Evolutionary conservation across 2,113 vertebrate species (phyloP), one percentile per base, ranked within the genome.

Genomic region (Oncorhynchus tshawytscha): DNA sequence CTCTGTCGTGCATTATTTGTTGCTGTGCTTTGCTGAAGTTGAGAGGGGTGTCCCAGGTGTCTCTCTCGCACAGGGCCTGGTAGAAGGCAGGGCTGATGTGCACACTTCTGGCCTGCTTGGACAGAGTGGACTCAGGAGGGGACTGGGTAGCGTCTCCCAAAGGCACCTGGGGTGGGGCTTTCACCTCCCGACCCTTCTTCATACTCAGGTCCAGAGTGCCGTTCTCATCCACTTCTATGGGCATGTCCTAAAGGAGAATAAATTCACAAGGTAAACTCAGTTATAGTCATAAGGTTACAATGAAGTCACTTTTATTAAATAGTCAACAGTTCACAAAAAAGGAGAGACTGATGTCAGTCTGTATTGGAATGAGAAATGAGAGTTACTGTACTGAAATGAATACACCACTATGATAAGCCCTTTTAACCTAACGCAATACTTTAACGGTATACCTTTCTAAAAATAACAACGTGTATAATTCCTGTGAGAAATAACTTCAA

Each of bases 181-280:
- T 95, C 15, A 92, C 91, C 68, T 93, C 94, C 83, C 97, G 95
- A 75, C 93, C 92, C 90, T 96, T 99, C 92, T 99, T 99, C 97
- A 99, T 98, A 88, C 98, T 99, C 87, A 99, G 87, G 92, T 99
- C 98, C 94, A 99, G 90, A 22, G 98, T 99, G 77, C 97, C 98
- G 49, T 99, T 99, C 93, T 99, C 98, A 88, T 99, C 97, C 87
- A 99, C 97, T 91, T 98, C 95, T 90, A 99, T 99, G 78, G 83
- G 86, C 74, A 88, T 91, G 79, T 94, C 93, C 94, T 94, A 60
- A 65, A 74, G 39, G 39, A 39, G 39, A 39, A 39, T 16, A 66
- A 24, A 51, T 18, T 39, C 12, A 57, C 16, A 8, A 48, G 27
- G 9, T 18, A 45, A 1, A 39, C 54, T 15, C 8, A 18, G 49